phyloP scores from a whole-genome alignment of 1,140 invertebrate species.

The Cryptotermes secundus region DNA sequence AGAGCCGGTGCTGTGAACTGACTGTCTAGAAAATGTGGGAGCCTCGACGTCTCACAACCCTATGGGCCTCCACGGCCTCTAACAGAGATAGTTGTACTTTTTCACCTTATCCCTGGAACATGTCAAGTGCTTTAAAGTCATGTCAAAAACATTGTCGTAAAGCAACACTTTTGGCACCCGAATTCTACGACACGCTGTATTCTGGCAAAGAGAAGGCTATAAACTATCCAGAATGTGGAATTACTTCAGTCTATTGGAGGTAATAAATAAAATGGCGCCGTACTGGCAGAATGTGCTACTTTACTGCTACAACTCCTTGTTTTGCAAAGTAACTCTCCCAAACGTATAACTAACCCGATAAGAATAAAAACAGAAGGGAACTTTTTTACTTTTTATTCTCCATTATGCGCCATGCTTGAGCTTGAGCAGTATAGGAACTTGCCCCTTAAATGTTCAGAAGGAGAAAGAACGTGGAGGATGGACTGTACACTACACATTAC shows the following conservation, averaged over 20 bases:
- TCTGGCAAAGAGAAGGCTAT: not conserved
- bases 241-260: not conserved
- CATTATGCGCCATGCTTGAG: constrained; percentile 1
- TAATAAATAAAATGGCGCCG: not conserved
- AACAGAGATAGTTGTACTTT: too few species aligned
- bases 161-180: not conserved
- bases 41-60: too few species aligned
- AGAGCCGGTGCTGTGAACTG: too few species aligned
- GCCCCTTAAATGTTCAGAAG: not conserved
- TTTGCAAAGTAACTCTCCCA: not conserved
- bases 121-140: not conserved
- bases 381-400: constrained; percentile 8
- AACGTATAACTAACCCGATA: constrained; percentile 11
- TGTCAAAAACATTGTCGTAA: not conserved
- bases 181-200: not conserved
- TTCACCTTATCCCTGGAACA: too few species aligned
- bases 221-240: not conserved
- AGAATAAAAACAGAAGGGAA: not conserved
- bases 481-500: not conserved
- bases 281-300: not conserved
- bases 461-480: not conserved
- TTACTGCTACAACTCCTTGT: not conserved
- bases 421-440: not conserved
- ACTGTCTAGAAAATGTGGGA: too few species aligned
- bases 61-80: too few species aligned